phyloP scores from a whole-genome alignment of 1,140 invertebrate species.

The Drosophila auraria region DNA sequence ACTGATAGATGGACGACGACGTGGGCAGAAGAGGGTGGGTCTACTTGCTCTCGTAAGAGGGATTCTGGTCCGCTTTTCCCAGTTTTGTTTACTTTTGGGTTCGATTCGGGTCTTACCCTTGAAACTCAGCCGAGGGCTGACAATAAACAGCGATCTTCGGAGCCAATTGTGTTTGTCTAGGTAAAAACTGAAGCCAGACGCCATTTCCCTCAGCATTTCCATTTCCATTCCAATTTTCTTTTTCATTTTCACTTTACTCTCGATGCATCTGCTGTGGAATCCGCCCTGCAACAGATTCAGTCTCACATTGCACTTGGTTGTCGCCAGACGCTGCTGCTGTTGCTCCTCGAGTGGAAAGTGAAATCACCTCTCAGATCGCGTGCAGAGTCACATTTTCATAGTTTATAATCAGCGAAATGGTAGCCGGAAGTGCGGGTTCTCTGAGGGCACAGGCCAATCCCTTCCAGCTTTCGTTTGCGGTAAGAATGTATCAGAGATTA shows the following conservation, averaged over 20 bases:
- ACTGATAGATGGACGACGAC: constrained; percentile 36
- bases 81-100: constrained; percentile 12
- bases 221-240: constrained; percentile 28
- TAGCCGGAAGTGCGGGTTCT: constrained; percentile 69
- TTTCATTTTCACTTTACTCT: constrained; percentile 47
- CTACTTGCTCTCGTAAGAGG: not conserved
- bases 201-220: constrained; percentile 35
- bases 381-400: constrained; percentile 57
- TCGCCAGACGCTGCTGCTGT: constrained; percentile 30
- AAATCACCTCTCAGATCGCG: constrained; percentile 65
- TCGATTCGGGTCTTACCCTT: constrained; percentile 53
- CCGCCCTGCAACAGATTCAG: constrained; percentile 47
- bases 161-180: constrained; percentile 66
- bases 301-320: constrained; percentile 74
- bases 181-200: constrained; percentile 57
- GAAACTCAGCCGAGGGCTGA: constrained; percentile 52
- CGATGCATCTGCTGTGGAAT: constrained; percentile 39
- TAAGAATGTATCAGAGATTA: constrained; percentile 40
- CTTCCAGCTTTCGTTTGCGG: constrained; percentile 80
- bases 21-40: constrained; percentile 5
- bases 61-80: not conserved
- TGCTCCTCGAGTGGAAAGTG: constrained; percentile 57
- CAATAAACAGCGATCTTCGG: constrained; percentile 68
- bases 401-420: constrained; percentile 60
- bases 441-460: constrained; percentile 53